Evolutionary conservation across 2,888 invertebrate species (phyloP), one percentile per base, ranked within the genome.

Genomic region (Neelides folsomi): DNA sequence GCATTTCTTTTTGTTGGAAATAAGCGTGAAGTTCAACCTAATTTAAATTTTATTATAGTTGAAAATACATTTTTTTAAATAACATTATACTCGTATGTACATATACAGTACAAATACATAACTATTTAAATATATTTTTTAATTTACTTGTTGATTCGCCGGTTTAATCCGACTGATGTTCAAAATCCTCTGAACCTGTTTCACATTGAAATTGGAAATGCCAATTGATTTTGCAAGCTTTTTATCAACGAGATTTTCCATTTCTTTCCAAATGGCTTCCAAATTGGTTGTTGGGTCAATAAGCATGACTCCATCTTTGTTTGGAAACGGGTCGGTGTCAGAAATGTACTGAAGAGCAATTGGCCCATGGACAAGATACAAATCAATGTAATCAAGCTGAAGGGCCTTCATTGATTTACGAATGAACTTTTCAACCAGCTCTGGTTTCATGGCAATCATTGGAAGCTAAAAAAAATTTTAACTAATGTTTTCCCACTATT

Each of bases 201-300:
- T 72, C 27, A 71, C 72, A 68, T 82, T 89, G 68, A 88, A 81
- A 69, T 92, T 93, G 0, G 89, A 92, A 2, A 92, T 68, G 0
- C 92, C 92, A 65, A 93, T 85, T n/a, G 86, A 77, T 66, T 79
- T 83, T 0, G 82, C 73, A 18, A 79, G 73, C 0, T 87, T 87
- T 1, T 73, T 72, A 35, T 77, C 73, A 19, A 83, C 81, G 66
- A 82, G 75, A 53, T 77, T 75, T 66, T 83, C 78, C 75, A 86
- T 76, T 56, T 76, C 55, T 40, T 49, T 54, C 89, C 90, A 92
- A 41, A 82, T 73, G 36, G 80, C 80, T 15, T 80, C 63, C 62
- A 81, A 80, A 71, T 88, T 80, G 0, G 57, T 56, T 1, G 44
- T 35, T 4, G 27, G 44, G 38, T 63, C 63, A n/a, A 64, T 18